Percentiles rank a stretch among this genome's conserved stretches.
Conservation (phyloP, 2,888 invertebrate genomes). For the Hydraecia micacea region DNA sequence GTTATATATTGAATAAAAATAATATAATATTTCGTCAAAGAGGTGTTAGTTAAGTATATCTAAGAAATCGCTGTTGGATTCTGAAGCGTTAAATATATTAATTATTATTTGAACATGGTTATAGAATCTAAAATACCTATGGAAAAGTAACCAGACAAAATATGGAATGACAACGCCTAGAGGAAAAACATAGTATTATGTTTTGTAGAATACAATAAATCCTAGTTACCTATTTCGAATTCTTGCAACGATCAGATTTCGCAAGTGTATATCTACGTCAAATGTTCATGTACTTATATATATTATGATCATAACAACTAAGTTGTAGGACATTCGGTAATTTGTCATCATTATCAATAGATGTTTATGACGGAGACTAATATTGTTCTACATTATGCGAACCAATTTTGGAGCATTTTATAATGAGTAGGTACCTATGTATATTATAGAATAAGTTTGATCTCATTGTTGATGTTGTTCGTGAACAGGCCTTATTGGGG, state of each 20-base stretch:
- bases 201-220: conserved; percentile 3
- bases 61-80: conserved; percentile 9
- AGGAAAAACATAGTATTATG: conserved; percentile 6
- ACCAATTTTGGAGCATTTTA: conserved; percentile 52
- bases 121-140: background rate
- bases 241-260: conserved; percentile 19
- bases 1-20: conserved; percentile 10
- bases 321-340: background rate
- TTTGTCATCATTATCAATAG: conserved; percentile 14
- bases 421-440: conserved; percentile 32
- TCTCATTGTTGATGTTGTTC: conserved; percentile 56
- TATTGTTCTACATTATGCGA: conserved; percentile 39
- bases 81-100: background rate
- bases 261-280: background rate
- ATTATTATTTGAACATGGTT: conserved; percentile 3
- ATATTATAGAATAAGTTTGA: conserved; percentile 42
- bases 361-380: conserved; percentile 11
- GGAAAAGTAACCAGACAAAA: background rate
- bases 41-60: conserved; percentile 17
- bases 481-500: conserved; percentile 53
- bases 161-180: conserved; percentile 35
- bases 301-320: conserved; percentile 5
- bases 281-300: background rate
- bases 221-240: conserved; percentile 7
- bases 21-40: conserved; percentile 15